These are phyloP conservation scores for Augochlora pura DNA, from an alignment of 1,140 invertebrate species.

Conservation along the genomic window DNA sequence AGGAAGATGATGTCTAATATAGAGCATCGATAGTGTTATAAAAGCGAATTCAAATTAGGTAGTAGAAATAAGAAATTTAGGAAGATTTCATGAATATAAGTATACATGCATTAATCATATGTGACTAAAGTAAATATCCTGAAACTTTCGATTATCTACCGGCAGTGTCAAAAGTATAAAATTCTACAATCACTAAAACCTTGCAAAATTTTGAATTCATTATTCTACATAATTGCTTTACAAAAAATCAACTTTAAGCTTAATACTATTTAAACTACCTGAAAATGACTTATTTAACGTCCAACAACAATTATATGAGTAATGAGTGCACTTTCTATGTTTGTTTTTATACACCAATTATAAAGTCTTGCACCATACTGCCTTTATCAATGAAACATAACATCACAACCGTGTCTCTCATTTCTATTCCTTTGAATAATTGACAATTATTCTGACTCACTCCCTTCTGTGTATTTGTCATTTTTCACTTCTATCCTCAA, in stretches of 20 bases:
- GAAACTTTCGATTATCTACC: neutral
- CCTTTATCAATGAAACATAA: conserved; percentile 13
- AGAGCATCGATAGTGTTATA: neutral
- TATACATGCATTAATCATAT: neutral
- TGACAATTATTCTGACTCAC: conserved; percentile 61
- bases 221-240: neutral
- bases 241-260: neutral
- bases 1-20: conserved; percentile 13
- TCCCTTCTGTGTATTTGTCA: conserved; percentile 71
- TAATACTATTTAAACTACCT: neutral
- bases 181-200: neutral
- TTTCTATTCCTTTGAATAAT: neutral
- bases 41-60: neutral
- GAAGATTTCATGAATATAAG: neutral
- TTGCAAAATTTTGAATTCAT: neutral
- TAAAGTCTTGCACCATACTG: conserved; percentile 17
- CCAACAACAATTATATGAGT: neutral
- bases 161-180: neutral
- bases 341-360: conserved; percentile 24
- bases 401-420: conserved; percentile 6
- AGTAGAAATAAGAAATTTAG: conserved; percentile 8
- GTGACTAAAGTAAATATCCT: neutral
- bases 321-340: conserved; percentile 33
- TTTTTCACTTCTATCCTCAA: conserved; percentile 77
- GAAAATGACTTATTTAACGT: neutral